A percentile compares a stretch with the other conserved stretches of the same genome.
Evolutionary conservation across 2,797 vertebrate species (phyloP).

Genomic region (Notolepis coatsorum): DNA sequence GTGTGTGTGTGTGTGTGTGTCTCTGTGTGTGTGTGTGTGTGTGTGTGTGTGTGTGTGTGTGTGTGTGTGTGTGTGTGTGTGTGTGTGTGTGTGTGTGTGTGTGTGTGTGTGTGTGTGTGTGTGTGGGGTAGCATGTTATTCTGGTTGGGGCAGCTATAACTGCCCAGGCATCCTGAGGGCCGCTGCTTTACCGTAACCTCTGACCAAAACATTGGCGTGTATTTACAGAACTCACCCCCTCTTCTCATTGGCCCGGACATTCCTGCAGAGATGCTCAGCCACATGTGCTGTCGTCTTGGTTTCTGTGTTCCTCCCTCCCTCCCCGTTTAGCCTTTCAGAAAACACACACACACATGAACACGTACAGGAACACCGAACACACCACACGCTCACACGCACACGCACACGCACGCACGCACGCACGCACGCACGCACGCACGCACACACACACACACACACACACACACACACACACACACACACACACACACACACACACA

Average conservation of each 20-base stretch:
- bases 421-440: neutral
- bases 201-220: conserved; percentile 50
- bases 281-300: conserved; percentile 19
- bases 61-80: conserved; percentile 21
- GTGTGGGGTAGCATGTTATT: conserved; percentile 68
- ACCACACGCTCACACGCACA: neutral
- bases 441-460: neutral
- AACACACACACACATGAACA: neutral
- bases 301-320: conserved; percentile 11
- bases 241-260: neutral
- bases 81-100: neutral
- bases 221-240: conserved; percentile 49
- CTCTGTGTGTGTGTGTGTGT: conserved; percentile 9
- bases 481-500: neutral
- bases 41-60: conserved; percentile 35
- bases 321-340: conserved; percentile 17
- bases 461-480: neutral
- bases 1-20: conserved; percentile 22
- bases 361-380: neutral
- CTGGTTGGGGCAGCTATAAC: conserved; percentile 68
- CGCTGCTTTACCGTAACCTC: conserved; percentile 68
- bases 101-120: conserved; percentile 15
- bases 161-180: conserved; percentile 49
- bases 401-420: too few species aligned
- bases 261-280: conserved; percentile 21